Base-by-base conservation (phyloP, 2,113 vertebrate genomes). In the Oryctolagus cuniculus region DNA sequence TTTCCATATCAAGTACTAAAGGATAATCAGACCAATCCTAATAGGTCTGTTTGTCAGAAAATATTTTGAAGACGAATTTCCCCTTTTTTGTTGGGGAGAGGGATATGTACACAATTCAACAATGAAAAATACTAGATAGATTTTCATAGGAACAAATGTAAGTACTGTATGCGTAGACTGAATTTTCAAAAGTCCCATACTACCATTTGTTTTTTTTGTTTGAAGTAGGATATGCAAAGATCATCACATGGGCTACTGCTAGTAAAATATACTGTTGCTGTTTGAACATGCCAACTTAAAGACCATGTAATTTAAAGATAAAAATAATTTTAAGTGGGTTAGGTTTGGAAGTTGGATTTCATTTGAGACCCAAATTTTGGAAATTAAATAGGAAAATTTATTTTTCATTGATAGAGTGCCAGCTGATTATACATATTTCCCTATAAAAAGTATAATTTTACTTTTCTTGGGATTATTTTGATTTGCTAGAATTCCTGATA, bases 311-410 rank as follows among this genome's bases (percentile, higher is more conserved):
- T 78, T 87, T 77, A 67, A 91, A 94, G 38, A 73, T 78, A n/a
- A 66, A 78, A 53, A 75, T 25, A 86, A 79, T 72, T 89, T 1
- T 72, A 84, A 70, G 10, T 69, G 25, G 63, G 10, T 21, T 91
- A 90, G 38, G 63, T 88, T 85, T 89, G 25, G 73, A 88, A 78
- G 63, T 51, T 81, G 64, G 13, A 69, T 79, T 92, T 95, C 61
- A 72, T 80, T 96, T 74, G 51, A 63, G 70, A 87, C 27, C 80
- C 84, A 92, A 73, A 89, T 75, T 92, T 90, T 69, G 25, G 22
- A 22, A 55, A 75, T 87, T n/a, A 4, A 81, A 31, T 69, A 44
- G 25, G 86, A 17, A 93, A 88, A 72, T 93, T 89, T 38, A 31
- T 67, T 95, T 86, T 91, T 44, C 67, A 49, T 34, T 91, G 79